These are phyloP conservation scores for Sminthopsis crassicaudata DNA, from an alignment of 2,113 vertebrate species.

Conservation along the genomic window DNA sequence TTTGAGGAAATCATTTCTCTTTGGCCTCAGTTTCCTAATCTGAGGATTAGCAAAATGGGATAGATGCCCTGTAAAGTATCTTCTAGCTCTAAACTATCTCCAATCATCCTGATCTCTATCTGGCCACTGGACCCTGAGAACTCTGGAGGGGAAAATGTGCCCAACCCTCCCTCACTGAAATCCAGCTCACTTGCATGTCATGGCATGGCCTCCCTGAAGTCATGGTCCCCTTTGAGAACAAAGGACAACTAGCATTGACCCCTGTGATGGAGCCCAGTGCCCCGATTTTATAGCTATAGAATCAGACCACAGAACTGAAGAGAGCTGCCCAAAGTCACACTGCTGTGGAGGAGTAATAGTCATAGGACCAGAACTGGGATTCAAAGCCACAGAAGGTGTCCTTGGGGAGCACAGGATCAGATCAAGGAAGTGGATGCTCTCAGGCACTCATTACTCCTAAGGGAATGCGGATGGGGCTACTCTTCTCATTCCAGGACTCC, in stretches of 20 bases:
- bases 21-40: not conserved
- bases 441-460: not conserved
- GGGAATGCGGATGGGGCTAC: not conserved
- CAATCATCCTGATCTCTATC: too few species aligned
- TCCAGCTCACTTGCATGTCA: too few species aligned
- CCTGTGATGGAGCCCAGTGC: not conserved
- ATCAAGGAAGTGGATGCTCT: not conserved
- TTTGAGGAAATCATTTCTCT: not conserved
- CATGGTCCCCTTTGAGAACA: too few species aligned
- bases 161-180: too few species aligned
- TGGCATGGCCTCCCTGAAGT: too few species aligned
- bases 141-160: too few species aligned
- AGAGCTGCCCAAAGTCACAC: not conserved
- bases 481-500: not conserved
- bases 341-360: not conserved
- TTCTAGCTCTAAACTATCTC: not conserved
- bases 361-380: not conserved
- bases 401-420: not conserved
- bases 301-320: not conserved
- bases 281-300: not conserved
- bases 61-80: not conserved
- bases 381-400: not conserved
- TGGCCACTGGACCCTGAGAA: too few species aligned
- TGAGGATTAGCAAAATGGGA: not conserved
- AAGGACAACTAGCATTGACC: too few species aligned